These are phyloP conservation scores for Chionis minor DNA, from an alignment of 2,113 vertebrate genomes.

Conservation along the genomic window DNA sequence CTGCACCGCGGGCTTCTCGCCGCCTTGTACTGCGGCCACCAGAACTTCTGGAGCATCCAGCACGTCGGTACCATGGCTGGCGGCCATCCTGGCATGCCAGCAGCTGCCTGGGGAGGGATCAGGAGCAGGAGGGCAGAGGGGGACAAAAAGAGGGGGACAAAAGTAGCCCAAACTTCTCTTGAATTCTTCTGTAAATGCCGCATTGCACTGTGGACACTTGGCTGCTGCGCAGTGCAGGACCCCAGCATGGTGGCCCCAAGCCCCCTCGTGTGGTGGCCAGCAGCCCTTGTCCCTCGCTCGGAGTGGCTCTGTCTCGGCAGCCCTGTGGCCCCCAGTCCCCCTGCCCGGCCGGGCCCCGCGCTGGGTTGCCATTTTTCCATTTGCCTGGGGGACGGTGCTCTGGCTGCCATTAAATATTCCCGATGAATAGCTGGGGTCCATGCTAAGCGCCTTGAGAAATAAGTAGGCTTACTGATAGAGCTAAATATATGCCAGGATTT, in stretches of 20 bases:
- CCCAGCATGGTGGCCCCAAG: neutral
- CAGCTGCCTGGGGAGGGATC: no score
- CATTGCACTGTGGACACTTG: neutral
- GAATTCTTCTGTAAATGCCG: no score
- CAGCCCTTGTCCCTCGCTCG: fast-evolving
- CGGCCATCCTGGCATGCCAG: no score
- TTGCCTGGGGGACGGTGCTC: neutral
- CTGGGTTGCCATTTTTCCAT: neutral
- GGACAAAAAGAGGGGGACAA: neutral
- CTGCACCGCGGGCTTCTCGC: no score
- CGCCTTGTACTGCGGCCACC: no score
- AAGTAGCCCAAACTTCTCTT: no score
- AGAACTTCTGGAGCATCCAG: no score
- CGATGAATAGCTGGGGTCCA: neutral
- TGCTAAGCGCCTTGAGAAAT: neutral
- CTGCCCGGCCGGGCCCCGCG: fast-evolving
- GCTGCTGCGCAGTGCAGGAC: neutral
- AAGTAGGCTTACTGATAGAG: neutral
- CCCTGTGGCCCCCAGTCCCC: neutral
- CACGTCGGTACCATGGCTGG: no score
- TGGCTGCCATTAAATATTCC: neutral
- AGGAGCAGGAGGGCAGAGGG: no score
- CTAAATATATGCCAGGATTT: neutral
- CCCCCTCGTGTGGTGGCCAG: fast-evolving
- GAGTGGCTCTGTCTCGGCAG: neutral